Percentiles rank a stretch among this genome's conserved stretches.
These are phyloP conservation scores for Drosophila subpulchrella DNA, from an alignment of 1,140 invertebrate genomes.

Conservation along the genomic window DNA sequence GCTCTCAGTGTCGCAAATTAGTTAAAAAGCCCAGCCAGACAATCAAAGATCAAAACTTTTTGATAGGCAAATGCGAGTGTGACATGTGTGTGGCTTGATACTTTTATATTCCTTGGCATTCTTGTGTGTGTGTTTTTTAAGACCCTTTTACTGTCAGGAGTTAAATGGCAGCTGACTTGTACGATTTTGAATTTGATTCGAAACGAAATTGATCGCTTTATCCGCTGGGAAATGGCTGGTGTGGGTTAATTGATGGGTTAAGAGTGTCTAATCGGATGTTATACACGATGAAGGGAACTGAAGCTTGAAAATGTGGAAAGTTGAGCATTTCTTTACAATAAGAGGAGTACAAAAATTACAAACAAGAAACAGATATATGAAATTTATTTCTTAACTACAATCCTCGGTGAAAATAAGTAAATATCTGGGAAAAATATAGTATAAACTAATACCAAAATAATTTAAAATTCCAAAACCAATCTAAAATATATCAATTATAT, in stretches of 20 bases:
- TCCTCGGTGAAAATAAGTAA: too few relatives aligned
- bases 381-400: too few relatives aligned
- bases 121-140: constrained; percentile 27
- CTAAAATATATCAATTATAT: too few relatives aligned
- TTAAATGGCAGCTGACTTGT: constrained; percentile 57
- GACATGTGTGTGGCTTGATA: constrained; percentile 36
- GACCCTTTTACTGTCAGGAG: constrained; percentile 38
- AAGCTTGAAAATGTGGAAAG: background rate
- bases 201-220: constrained; percentile 38
- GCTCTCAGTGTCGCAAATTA: constrained; percentile 67
- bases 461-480: too few relatives aligned
- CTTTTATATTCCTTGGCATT: constrained; percentile 48
- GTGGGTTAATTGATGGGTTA: constrained; percentile 28
- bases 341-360: background rate
- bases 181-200: constrained; percentile 30
- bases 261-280: constrained; percentile 2
- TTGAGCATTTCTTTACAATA: background rate
- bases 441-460: background rate
- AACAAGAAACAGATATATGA: too few relatives aligned
- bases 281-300: background rate
- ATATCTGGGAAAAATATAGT: background rate
- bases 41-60: constrained; percentile 79
- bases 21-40: constrained; percentile 78
- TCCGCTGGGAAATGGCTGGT: constrained; percentile 11
- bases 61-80: constrained; percentile 67